Evolutionary conservation across 2,797 vertebrate species (phyloP).

Genomic region (Chaetophractus vellerosus): DNA sequence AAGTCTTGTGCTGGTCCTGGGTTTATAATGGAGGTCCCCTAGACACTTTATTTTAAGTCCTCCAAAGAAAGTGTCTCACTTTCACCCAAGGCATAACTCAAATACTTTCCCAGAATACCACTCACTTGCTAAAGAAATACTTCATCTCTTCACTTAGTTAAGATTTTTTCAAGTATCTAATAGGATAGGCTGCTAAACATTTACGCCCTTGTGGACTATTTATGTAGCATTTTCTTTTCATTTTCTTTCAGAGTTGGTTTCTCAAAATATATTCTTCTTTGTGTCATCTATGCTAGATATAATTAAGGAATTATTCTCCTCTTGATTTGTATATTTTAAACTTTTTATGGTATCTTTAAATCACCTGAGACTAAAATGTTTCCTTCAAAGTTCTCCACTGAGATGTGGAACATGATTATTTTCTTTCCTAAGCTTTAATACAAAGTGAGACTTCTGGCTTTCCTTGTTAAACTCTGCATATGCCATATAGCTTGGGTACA

Average conservation of each 20-base stretch:
- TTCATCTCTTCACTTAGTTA: conserved; percentile 43
- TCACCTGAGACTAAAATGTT: conserved; percentile 50
- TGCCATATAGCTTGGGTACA: neutral
- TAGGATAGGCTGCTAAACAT: neutral
- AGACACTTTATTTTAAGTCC: conserved; percentile 34
- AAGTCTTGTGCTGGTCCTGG: neutral
- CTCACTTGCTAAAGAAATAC: conserved; percentile 60
- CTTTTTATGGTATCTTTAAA: conserved; percentile 51
- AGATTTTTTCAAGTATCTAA: conserved; percentile 49
- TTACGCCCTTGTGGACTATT: conserved; percentile 28
- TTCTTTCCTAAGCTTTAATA: conserved; percentile 18
- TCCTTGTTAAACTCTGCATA: neutral
- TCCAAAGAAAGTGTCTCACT: neutral
- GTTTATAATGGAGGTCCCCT: neutral
- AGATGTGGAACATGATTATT: conserved; percentile 39
- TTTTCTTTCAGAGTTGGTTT: conserved; percentile 43
- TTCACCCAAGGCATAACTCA: conserved; percentile 54
- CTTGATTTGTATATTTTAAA: conserved; percentile 51
- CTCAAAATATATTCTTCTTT: conserved; percentile 46
- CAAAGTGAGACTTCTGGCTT: neutral
- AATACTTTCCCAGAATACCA: neutral
- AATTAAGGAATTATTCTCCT: conserved; percentile 63
- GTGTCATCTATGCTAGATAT: conserved; percentile 10
- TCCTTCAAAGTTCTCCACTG: conserved; percentile 21
- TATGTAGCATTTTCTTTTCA: conserved; percentile 47